Conservation (phyloP, 1,140 invertebrate species). For the Chironomus striatipennis region DNA sequence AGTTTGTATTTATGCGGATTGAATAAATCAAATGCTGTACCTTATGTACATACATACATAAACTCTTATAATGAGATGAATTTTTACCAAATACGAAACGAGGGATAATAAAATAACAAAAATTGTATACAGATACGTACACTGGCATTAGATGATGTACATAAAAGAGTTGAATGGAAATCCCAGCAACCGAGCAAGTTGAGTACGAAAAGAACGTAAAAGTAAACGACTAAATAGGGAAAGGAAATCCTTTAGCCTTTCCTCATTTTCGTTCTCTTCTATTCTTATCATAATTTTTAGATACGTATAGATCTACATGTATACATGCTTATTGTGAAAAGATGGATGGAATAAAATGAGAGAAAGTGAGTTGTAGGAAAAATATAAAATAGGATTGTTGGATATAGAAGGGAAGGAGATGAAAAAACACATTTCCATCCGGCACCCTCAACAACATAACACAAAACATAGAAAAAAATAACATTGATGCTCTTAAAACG, state of each 20-base stretch:
- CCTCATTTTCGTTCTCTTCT: neutral
- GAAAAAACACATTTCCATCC: conserved; percentile 23
- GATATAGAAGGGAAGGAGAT: neutral
- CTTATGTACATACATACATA: too few relatives aligned
- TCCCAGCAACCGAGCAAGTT: too few relatives aligned
- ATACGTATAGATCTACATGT: too few relatives aligned
- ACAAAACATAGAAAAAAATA: neutral
- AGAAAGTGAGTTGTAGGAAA: neutral
- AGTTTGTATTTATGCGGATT: too few relatives aligned
- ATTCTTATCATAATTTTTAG: neutral
- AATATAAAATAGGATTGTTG: neutral
- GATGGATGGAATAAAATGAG: conserved; percentile 12
- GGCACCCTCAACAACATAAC: conserved; percentile 21
- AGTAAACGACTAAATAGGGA: neutral
- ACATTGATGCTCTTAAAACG: neutral
- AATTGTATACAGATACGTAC: too few relatives aligned
- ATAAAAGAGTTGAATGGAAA: too few relatives aligned
- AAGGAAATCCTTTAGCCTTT: neutral
- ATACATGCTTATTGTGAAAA: neutral
- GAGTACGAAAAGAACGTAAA: neutral
- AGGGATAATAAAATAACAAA: too few relatives aligned
- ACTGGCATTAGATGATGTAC: too few relatives aligned
- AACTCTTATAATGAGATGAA: too few relatives aligned
- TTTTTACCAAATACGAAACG: too few relatives aligned
- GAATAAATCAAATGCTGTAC: too few relatives aligned